Conservation (phyloP, 64 coral and sea anemone species). For the Porites australiensis region DNA sequence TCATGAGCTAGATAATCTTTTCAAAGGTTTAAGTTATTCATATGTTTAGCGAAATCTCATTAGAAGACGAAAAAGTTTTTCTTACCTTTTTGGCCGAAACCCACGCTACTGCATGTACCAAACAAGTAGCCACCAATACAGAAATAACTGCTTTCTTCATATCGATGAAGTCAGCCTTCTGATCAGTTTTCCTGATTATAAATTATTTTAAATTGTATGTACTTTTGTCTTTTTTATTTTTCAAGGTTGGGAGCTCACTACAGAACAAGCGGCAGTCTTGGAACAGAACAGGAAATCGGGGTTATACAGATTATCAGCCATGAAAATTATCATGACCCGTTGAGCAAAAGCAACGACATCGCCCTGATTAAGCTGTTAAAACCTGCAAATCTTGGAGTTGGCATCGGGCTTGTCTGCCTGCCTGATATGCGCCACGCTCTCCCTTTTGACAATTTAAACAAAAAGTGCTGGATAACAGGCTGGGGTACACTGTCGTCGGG, state of each 20-base stretch:
- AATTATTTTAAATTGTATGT: too few species aligned
- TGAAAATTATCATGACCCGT: constrained; percentile 18
- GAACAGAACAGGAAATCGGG: constrained; percentile 28
- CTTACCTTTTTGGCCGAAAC: too few species aligned
- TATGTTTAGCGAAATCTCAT: too few species aligned
- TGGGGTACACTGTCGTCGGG: constrained; percentile 22
- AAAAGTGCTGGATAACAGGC: constrained; percentile 52
- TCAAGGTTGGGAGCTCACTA: constrained; percentile 48
- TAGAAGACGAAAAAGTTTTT: too few species aligned
- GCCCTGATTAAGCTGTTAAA: constrained; percentile 39
- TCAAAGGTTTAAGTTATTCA: too few species aligned
- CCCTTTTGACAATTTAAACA: constrained; percentile 40
- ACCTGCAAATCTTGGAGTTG: constrained; percentile 34
- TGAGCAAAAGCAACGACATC: constrained; percentile 31
- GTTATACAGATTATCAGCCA: constrained; percentile 38
- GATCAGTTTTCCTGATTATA: too few species aligned
- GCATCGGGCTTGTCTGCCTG: constrained; percentile 32
- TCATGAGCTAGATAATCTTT: too few species aligned
- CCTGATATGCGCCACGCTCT: constrained; percentile 7
- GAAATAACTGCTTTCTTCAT: too few species aligned
- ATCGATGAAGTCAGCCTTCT: too few species aligned
- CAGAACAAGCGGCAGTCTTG: neutral
- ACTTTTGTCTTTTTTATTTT: neutral
- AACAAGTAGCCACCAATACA: too few species aligned
- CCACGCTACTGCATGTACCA: too few species aligned